These are phyloP conservation scores for Macroglossus sobrinus DNA, from an alignment of 2,113 vertebrate genomes.

Conservation along the genomic window DNA sequence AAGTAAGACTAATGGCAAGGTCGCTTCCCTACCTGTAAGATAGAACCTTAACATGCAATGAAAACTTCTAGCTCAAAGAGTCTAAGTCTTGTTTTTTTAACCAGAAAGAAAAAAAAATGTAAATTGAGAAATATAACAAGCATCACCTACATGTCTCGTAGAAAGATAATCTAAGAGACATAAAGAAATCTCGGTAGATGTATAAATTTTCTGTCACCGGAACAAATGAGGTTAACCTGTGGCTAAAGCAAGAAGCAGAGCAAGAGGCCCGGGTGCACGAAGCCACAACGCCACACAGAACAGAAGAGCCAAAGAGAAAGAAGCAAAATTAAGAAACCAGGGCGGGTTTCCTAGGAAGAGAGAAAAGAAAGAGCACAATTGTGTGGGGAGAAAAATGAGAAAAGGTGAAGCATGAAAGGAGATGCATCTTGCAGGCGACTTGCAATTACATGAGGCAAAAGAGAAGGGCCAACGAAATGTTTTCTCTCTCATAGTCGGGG, in stretches of 20 bases:
- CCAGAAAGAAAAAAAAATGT: background rate
- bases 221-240: background rate
- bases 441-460: conserved; percentile 60
- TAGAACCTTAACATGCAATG: background rate
- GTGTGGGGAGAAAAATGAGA: background rate
- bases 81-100: background rate
- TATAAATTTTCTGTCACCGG: background rate
- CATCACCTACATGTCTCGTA: background rate
- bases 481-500: background rate
- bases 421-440: background rate
- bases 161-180: conserved; percentile 13
- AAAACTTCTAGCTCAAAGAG: background rate
- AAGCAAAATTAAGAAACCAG: conserved; percentile 29
- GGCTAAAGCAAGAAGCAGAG: background rate
- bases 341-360: conserved; percentile 25
- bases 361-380: conserved; percentile 6
- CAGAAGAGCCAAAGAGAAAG: conserved; percentile 18
- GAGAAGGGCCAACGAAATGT: background rate
- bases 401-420: conserved; percentile 44
- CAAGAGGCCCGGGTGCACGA: background rate
- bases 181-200: background rate
- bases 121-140: background rate
- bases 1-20: background rate
- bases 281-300: background rate
- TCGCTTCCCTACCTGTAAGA: background rate